phyloP scores from a whole-genome alignment of 2,888 invertebrate genomes.

The Mantis religiosa region DNA sequence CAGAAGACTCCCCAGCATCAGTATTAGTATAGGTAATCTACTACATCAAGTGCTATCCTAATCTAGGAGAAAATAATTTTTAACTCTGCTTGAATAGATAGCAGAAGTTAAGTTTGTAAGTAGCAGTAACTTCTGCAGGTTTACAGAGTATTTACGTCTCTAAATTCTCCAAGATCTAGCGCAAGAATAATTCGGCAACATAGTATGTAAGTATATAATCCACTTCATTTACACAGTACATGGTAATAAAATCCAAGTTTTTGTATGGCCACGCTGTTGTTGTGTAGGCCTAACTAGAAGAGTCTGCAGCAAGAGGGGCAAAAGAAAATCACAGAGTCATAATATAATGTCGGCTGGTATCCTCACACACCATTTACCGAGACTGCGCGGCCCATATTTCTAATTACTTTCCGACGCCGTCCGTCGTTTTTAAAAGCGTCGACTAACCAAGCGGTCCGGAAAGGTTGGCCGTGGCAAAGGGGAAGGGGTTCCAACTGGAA shows the following conservation, averaged over 20 bases:
- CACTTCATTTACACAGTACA: background rate
- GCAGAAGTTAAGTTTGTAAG: background rate
- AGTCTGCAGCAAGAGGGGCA: background rate
- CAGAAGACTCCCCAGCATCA: no score
- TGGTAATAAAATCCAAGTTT: background rate
- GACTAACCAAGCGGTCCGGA: conserved; percentile 26
- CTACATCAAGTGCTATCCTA: no score
- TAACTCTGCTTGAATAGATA: no score
- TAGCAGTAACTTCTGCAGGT: background rate
- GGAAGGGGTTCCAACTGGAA: background rate
- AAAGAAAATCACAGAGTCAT: conserved; percentile 10
- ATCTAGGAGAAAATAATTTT: no score
- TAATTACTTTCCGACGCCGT: conserved; percentile 41
- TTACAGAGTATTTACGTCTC: background rate
- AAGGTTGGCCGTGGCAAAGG: conserved; percentile 10
- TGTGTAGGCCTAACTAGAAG: background rate
- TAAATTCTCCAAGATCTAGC: background rate
- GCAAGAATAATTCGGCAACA: background rate
- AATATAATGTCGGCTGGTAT: conserved; percentile 17
- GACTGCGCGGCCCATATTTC: conserved; percentile 40
- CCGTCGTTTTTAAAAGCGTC: conserved; percentile 29
- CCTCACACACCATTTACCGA: conserved; percentile 42
- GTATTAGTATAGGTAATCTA: no score
- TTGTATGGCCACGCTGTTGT: background rate
- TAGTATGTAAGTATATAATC: background rate